phyloP scores from a whole-genome alignment of 2,888 invertebrate species.

The Agrotis puta region DNA sequence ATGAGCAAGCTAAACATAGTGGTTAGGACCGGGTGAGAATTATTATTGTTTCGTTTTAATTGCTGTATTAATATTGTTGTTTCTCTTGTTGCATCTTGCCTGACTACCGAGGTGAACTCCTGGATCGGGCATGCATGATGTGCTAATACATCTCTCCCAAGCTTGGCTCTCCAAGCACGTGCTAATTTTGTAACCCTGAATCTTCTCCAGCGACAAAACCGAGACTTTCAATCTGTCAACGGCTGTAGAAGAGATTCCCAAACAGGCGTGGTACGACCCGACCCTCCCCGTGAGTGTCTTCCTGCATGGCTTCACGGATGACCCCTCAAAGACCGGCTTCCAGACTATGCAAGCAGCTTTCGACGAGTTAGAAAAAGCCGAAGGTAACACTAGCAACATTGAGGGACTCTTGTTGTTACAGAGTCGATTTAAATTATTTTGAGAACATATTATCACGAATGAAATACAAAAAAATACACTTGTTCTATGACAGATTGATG shows the following conservation, averaged over 20 bases:
- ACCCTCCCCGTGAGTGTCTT: slow-evolving; percentile 47
- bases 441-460: too few species aligned
- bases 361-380: slow-evolving; percentile 8
- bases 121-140: too few species aligned
- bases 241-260: slow-evolving; percentile 8
- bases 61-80: too few species aligned
- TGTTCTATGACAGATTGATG: too few species aligned
- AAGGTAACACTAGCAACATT: neutral
- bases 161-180: neutral
- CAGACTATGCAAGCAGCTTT: slow-evolving; percentile 57
- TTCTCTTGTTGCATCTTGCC: too few species aligned
- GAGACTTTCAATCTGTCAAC: slow-evolving; percentile 22
- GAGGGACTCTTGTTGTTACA: too few species aligned
- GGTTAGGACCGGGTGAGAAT: slow-evolving; percentile 56
- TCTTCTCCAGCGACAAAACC: slow-evolving; percentile 23
- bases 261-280: slow-evolving; percentile 15
- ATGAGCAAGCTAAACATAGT: slow-evolving; percentile 54
- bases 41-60: neutral
- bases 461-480: too few species aligned
- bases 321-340: slow-evolving; percentile 62
- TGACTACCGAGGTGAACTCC: too few species aligned
- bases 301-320: slow-evolving; percentile 68
- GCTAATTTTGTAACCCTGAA: neutral
- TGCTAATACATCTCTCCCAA: neutral
- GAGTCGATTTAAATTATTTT: neutral